Evolutionary conservation across 2,888 invertebrate genomes (phyloP), one percentile per base, ranked within the genome.

Genomic region (Tiliacea aurago): DNA sequence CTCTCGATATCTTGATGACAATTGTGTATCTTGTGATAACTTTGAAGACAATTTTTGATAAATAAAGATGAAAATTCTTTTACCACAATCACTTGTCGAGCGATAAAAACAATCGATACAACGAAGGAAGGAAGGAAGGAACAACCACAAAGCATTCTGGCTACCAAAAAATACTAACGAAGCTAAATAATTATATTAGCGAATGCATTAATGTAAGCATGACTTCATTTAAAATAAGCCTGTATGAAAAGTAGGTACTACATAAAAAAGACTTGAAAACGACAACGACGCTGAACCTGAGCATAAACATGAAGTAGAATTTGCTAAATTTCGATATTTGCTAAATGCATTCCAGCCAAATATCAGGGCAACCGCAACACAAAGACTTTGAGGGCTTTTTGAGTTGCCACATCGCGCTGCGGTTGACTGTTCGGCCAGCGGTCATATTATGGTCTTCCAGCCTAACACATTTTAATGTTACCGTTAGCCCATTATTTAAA

Each of bases 361-460:
- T 74, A 66, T 41, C 56, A 65, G 20, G 37, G 33, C 37, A 41
- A 84, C 75, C 59, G n/a, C 75, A 80, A 66, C 28, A 65, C 55
- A 80, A 66, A 70, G 58, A 41, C 15, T 55, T 41, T 33, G 28
- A 56, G 43, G 43, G 56, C 45, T 55, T 62, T 81, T 53, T 58
- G 47, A 62, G 47, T 77, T n/a, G 20, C 41, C 41, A 47, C 64
- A 78, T 47, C 23, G 28, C 23, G 43, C n/a, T 62, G 80, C 37
- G 73, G 83, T 73, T 51, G 20, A 55, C 23, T 62, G 78, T 64
- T 49, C 59, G 45, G 47, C 33, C 59, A 61, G n/a, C 28, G 72
- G 47, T 15, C 55, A 56, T 56, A 45, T 41, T 53, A 23, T 45
- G 20, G 51, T 70, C n/a, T n/a, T 18, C 11, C 28, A 51, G 5